Base-by-base conservation (phyloP, 2,113 vertebrate species). In the Pogonocichla stellata region DNA sequence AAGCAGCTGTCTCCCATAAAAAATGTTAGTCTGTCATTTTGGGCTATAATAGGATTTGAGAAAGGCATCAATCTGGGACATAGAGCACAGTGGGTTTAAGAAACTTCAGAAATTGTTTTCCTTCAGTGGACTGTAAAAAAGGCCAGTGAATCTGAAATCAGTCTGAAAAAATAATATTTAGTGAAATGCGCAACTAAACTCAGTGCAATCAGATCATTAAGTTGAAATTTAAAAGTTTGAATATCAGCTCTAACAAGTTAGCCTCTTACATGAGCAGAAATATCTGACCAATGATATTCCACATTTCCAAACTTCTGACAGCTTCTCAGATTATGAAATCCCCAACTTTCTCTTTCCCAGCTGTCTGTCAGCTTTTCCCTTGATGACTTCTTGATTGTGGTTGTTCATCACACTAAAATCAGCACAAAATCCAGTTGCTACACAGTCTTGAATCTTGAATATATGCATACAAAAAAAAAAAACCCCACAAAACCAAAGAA, bases 241-340 rank as follows among this genome's bases (percentile, higher is more conserved):
- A 19, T 77, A 87, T 33, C 36, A 77, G 29, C 66, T 87, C 70
- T 14, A 82, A 33, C n/a, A 81, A 83, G 69, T 66, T 88, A 80
- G 33, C 66, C 57, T 40, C 64, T 58, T 75, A 45, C 14, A 14
- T 85, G 50, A 90, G 51, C 69, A 79, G 47, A 90, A 89, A 43
- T 58, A 75, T 38, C 48, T 66, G 72, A 18, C 29, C 42, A 83
- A 15, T 72, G 12, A 85, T 77, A 77, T 40, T 33, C 15, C 25
- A 58, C 13, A 48, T 90, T 88, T 54, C 64, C 54, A 92, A 82
- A 87, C 42, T 72, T 60, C 45, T 92, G 20, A 22, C 28, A 61
- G 42, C 62, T 91, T 73, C 79, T 80, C 58, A 83, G 40, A n/a
- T 77, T 95, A 67, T 77, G 85, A 94, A 70, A 88, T 29, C 85